Evolutionary conservation across 2,797 vertebrate genomes (phyloP), one percentile per base, ranked within the genome.

Genomic region (Liasis olivaceus): DNA sequence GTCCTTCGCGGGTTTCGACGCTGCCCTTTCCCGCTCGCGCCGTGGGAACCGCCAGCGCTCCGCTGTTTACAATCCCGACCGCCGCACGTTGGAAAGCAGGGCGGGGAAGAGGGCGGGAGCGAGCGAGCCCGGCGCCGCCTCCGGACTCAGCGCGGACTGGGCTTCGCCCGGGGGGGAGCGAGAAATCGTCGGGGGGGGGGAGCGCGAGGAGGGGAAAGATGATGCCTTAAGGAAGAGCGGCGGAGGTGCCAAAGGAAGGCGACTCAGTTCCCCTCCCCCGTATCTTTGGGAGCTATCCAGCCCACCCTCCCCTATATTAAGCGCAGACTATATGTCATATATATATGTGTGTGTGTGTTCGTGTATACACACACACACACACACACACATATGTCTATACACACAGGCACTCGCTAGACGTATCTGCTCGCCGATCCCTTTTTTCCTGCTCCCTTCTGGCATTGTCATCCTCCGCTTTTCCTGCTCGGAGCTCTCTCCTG

Each of bases 91-190:
- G 69, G 69, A 7, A 59, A 47, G 24, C 13, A 1, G 59, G 87
- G 91, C 93, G 77, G 26, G 36, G 87, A 91, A 89, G 90, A 93
- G 88, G 94, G 90, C 62, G 88, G 88, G 47, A 92, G 92, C 92
- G 95, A 93, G 90, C 93, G 69, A 93, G 94, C 92, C 94, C 93
- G 91, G 31, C 69, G 31, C 31, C 69, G 69, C 31, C 31, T 42
- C 69, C 69, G 69, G 31, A 22, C 2, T 42, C 1, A 9, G 31
- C 69, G 22, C 2, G 31, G 69, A 20, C 31, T 3, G 2, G 31
- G 36, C 9, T 77, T 51, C 69, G 7, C 7, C 36, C 31, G 69
- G 62, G 7, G 6, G 59, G 59, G 59, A 20, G 59, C 5, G 59
- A 60, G 59, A 20, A 60, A 60, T 17, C 17, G 17, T 60, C 15